These are phyloP conservation scores for Phyllotreta striolata DNA, from an alignment of 2,888 invertebrate species.

Conservation along the genomic window DNA sequence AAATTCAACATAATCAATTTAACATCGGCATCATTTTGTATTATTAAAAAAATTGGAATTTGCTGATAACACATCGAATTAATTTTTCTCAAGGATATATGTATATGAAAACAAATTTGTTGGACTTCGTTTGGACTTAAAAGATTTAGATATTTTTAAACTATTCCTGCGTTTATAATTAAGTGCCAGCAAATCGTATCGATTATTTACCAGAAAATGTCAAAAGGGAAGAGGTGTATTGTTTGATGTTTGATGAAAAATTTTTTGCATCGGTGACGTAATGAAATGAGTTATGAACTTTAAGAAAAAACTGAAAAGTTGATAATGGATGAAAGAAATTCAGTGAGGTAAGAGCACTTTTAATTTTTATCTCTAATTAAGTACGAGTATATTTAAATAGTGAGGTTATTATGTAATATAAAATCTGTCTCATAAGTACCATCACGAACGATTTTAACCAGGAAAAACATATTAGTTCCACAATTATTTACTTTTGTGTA, in stretches of 20 bases:
- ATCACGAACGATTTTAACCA: background rate
- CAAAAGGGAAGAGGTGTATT: constrained; percentile 30
- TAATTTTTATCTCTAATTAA: constrained; percentile 4
- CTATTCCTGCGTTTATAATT: constrained; percentile 2
- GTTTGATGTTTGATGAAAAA: constrained; percentile 26
- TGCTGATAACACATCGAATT: constrained; percentile 19
- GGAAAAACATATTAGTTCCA: constrained; percentile 1
- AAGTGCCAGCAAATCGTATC: constrained; percentile 20
- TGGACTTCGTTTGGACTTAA: too few species aligned
- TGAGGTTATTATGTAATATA: constrained; percentile 17
- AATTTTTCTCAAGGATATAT: constrained; percentile 21
- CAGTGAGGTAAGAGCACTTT: constrained; percentile 31
- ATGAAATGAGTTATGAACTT: constrained; percentile 37
- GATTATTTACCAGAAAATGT: constrained; percentile 33
- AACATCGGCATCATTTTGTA: background rate
- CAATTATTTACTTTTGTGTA: background rate
- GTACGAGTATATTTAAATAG: constrained; percentile 6
- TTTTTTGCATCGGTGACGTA: constrained; percentile 37
- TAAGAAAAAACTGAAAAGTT: constrained; percentile 30
- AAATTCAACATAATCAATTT: constrained; percentile 2
- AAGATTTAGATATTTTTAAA: too few species aligned
- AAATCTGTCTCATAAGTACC: background rate
- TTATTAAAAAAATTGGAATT: constrained; percentile 9
- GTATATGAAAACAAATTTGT: background rate
- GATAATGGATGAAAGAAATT: constrained; percentile 26